Percentiles rank a stretch among this genome's conserved stretches.
These are phyloP conservation scores for Muraenolepis orangiensis DNA, from an alignment of 2,797 vertebrate genomes.

Conservation along the genomic window DNA sequence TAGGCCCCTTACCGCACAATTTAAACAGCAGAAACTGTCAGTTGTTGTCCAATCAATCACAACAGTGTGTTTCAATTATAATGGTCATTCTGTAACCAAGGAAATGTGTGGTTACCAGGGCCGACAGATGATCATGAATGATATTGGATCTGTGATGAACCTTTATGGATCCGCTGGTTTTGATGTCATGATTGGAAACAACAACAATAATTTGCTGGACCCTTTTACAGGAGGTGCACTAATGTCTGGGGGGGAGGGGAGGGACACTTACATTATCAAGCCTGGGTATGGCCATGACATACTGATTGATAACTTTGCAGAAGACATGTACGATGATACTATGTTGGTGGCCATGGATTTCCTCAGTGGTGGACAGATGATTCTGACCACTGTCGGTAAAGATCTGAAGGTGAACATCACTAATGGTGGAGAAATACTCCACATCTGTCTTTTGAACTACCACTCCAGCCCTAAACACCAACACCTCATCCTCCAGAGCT, in stretches of 20 bases:
- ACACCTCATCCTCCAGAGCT: constrained; percentile 40
- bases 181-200: constrained; percentile 51
- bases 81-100: not conserved
- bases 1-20: not conserved
- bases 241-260: constrained; percentile 48
- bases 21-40: not conserved
- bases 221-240: constrained; percentile 38
- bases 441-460: constrained; percentile 26
- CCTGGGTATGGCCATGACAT: constrained; percentile 2
- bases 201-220: constrained; percentile 46
- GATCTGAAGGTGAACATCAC: constrained; percentile 24
- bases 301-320: constrained; percentile 47
- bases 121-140: constrained; percentile 16
- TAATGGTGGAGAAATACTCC: constrained; percentile 15
- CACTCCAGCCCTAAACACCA: constrained; percentile 10
- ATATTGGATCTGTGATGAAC: constrained; percentile 32
- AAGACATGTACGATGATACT: constrained; percentile 36
- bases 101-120: not conserved
- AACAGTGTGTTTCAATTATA: constrained; percentile 4
- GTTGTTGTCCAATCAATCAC: not conserved
- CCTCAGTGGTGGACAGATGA: constrained; percentile 17
- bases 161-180: constrained; percentile 49
- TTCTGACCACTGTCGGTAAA: not conserved
- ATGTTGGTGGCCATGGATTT: constrained; percentile 52
- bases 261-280: constrained; percentile 55